Conservation (phyloP, 2,113 vertebrate genomes). For the Tor tambroides region DNA sequence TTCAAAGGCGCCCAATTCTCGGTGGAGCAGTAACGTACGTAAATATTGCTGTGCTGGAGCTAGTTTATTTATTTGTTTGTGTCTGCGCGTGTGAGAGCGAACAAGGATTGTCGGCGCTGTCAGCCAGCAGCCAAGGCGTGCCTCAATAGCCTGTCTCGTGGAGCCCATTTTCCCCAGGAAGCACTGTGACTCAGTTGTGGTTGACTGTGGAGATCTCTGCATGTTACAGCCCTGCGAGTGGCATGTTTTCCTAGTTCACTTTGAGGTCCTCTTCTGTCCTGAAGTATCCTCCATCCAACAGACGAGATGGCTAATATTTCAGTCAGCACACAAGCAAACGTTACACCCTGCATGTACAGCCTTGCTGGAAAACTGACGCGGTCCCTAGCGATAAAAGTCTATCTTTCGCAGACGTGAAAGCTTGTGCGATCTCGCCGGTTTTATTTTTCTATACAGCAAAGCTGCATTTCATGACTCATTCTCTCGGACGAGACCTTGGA, state of each 20-base stretch:
- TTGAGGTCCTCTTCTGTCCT: slow-evolving; percentile 63
- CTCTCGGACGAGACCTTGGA: slow-evolving; percentile 32
- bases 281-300: slow-evolving; percentile 56
- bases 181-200: slow-evolving; percentile 75
- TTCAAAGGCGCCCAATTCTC: background rate
- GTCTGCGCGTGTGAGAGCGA: slow-evolving; percentile 46
- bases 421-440: slow-evolving; percentile 14
- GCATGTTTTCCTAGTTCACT: slow-evolving; percentile 65
- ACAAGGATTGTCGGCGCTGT: slow-evolving; percentile 65
- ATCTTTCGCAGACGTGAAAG: slow-evolving; percentile 4
- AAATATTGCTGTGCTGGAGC: slow-evolving; percentile 18
- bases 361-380: slow-evolving; percentile 41
- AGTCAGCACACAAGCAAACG: slow-evolving; percentile 49
- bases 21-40: background rate
- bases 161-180: slow-evolving; percentile 73
- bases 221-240: slow-evolving; percentile 56
- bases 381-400: slow-evolving; percentile 13
- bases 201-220: slow-evolving; percentile 66
- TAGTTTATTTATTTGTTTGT: slow-evolving; percentile 47
- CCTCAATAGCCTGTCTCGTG: slow-evolving; percentile 64
- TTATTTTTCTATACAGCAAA: slow-evolving; percentile 32
- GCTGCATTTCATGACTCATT: slow-evolving; percentile 37
- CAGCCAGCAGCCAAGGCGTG: slow-evolving; percentile 62
- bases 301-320: slow-evolving; percentile 59
- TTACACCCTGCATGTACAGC: slow-evolving; percentile 61